phyloP scores from a whole-genome alignment of 2,888 invertebrate genomes.

The Eurois occulta region DNA sequence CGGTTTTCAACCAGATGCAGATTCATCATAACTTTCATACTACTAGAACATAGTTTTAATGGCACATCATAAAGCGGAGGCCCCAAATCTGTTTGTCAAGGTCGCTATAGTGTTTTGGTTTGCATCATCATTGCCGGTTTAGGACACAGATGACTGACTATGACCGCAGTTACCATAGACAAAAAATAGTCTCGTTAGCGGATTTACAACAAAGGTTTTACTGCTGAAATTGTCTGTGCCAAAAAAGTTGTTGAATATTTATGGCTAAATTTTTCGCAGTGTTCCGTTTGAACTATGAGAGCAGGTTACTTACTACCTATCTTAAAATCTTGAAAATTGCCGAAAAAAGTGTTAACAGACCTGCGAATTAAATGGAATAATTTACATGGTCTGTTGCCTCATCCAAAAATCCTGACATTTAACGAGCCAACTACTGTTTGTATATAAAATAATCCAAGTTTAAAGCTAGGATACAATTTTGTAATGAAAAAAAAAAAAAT shows the following conservation, averaged over 20 bases:
- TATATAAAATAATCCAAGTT: slow-evolving; percentile 1
- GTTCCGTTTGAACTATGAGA: slow-evolving; percentile 11
- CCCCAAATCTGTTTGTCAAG: slow-evolving; percentile 77
- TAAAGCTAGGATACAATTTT: neutral
- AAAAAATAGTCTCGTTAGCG: slow-evolving; percentile 45
- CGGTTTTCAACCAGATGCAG: slow-evolving; percentile 50
- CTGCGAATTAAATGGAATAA: slow-evolving; percentile 23
- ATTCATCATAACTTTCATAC: slow-evolving; percentile 42
- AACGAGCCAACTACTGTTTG: neutral
- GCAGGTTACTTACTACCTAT: slow-evolving; percentile 16
- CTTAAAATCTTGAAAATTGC: neutral
- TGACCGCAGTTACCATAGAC: slow-evolving; percentile 60
- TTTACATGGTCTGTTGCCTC: slow-evolving; percentile 40
- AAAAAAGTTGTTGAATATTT: slow-evolving; percentile 44
- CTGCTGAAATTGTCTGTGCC: slow-evolving; percentile 25
- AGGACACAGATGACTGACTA: slow-evolving; percentile 75
- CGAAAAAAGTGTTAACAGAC: slow-evolving; percentile 34
- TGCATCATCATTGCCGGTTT: slow-evolving; percentile 79
- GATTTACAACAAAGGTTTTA: slow-evolving; percentile 34
- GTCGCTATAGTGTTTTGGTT: slow-evolving; percentile 76
- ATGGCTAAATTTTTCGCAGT: slow-evolving; percentile 29
- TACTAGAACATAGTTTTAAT: slow-evolving; percentile 60
- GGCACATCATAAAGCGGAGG: slow-evolving; percentile 70
- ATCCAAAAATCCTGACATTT: slow-evolving; percentile 20
- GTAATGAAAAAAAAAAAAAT: neutral